These are phyloP conservation scores for Linurgus olivaceus DNA, from an alignment of 2,797 vertebrate genomes.

Conservation along the genomic window DNA sequence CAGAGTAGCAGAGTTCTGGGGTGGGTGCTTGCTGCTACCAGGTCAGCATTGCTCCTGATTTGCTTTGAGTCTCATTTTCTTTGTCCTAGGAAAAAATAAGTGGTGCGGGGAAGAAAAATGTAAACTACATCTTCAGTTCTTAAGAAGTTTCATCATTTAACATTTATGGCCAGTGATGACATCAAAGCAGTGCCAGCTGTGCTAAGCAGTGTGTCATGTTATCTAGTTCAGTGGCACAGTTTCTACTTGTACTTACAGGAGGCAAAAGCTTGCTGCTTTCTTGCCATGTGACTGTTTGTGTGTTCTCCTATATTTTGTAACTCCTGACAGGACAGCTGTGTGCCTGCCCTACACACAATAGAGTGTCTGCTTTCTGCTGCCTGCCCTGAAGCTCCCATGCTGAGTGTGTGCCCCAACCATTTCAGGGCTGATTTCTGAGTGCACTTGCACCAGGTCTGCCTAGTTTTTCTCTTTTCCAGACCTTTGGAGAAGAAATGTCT, in stretches of 20 bases:
- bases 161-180: not conserved
- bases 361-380: not conserved
- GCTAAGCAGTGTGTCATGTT: not conserved
- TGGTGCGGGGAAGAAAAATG: rapidly evolving
- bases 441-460: not conserved
- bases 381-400: not conserved
- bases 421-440: not conserved
- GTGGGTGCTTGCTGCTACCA: not conserved
- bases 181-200: not conserved
- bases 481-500: not conserved
- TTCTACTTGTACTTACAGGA: not conserved
- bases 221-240: not conserved
- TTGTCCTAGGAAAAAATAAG: not conserved
- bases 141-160: no score
- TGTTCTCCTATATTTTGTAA: not conserved
- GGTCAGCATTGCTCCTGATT: not conserved
- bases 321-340: not conserved
- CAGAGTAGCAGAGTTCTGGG: not conserved
- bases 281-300: rapidly evolving
- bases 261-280: rapidly evolving
- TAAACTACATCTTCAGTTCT: not conserved
- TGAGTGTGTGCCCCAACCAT: rapidly evolving
- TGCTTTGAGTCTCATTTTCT: not conserved
- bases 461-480: not conserved
- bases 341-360: rapidly evolving